Evolutionary conservation across 2,888 invertebrate genomes (phyloP).

Genomic region (Deroplatys truncata): DNA sequence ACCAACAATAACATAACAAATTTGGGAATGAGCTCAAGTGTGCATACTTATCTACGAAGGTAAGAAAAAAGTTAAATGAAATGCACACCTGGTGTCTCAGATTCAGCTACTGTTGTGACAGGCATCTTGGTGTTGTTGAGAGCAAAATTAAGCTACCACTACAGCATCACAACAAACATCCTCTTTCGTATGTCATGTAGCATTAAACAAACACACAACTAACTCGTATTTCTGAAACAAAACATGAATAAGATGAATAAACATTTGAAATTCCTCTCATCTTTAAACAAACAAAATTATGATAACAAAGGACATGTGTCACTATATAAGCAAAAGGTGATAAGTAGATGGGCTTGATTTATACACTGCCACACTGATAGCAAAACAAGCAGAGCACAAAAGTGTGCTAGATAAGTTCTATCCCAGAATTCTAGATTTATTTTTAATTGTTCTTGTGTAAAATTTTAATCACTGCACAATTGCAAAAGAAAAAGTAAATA

Average conservation of each 20-base stretch:
- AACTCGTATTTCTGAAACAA: constrained; percentile 12
- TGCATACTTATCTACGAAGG: not conserved
- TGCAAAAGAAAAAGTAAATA: too few relatives aligned
- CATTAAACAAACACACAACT: not conserved
- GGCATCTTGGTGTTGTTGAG: constrained; percentile 8
- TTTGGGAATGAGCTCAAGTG: not conserved
- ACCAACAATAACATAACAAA: not conserved
- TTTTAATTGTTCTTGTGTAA: too few relatives aligned
- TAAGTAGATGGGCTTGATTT: not conserved
- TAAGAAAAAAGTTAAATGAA: not conserved
- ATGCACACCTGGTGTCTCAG: constrained; percentile 20
- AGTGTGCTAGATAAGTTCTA: too few relatives aligned
- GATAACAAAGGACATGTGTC: not conserved
- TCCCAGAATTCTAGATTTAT: too few relatives aligned
- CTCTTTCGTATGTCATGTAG: not conserved
- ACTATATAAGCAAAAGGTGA: not conserved
- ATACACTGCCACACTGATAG: not conserved
- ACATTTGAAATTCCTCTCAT: not conserved
- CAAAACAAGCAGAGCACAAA: too few relatives aligned
- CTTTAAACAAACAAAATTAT: not conserved
- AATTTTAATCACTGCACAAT: too few relatives aligned
- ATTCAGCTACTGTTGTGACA: constrained; percentile 15
- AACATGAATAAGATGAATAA: not conserved
- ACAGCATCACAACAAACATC: not conserved
- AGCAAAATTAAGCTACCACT: not conserved